Conservation (phyloP, 2,888 invertebrate genomes). For the Sthenelais limicola region DNA sequence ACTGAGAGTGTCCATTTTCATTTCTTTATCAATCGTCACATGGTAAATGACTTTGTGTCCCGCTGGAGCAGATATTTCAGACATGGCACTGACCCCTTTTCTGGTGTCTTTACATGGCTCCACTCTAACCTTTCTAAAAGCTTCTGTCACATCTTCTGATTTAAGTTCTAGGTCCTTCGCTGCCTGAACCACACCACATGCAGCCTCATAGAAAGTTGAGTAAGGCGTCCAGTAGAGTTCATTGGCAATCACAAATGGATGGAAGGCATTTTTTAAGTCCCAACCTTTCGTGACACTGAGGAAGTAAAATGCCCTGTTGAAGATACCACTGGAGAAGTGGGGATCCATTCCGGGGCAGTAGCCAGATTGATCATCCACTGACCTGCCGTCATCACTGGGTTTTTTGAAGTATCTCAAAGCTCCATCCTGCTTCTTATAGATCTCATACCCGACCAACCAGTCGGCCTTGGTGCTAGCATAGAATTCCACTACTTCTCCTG, state of each 20-base stretch:
- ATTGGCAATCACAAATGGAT: conserved; percentile 54
- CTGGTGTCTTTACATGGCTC: conserved; percentile 26
- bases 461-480: conserved; percentile 47
- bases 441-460: conserved; percentile 48
- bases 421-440: conserved; percentile 38
- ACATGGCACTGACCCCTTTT: background rate
- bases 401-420: conserved; percentile 53
- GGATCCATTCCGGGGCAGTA: conserved; percentile 51
- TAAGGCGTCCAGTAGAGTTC: conserved; percentile 54
- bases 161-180: conserved; percentile 55
- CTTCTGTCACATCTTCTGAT: conserved; percentile 42
- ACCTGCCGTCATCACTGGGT: conserved; percentile 53
- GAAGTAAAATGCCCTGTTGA: conserved; percentile 54
- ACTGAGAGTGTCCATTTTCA: background rate
- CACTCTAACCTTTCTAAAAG: conserved; percentile 54
- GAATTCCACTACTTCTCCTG: conserved; percentile 53
- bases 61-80: conserved; percentile 20
- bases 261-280: conserved; percentile 51
- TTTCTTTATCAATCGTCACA: background rate
- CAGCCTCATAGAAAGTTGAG: conserved; percentile 51
- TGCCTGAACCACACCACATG: conserved; percentile 55
- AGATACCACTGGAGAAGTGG: conserved; percentile 57
- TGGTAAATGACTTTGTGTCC: conserved; percentile 8
- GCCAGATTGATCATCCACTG: conserved; percentile 50
- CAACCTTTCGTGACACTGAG: conserved; percentile 51